Conservation (phyloP, 2,797 vertebrate species). For the Falco columbarius region DNA sequence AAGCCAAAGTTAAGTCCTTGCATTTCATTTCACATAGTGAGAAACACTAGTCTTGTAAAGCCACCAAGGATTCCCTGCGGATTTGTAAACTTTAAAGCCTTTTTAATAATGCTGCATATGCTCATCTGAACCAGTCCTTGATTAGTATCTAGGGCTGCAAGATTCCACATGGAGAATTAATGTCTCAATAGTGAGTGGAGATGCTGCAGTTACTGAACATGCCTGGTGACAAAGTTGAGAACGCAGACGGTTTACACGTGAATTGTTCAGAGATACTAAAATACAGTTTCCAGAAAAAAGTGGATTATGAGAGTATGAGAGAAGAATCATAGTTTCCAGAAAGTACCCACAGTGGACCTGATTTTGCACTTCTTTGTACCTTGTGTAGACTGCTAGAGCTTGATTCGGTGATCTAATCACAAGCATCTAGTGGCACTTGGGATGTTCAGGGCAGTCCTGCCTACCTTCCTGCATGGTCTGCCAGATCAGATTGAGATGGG, state of each 20-base stretch:
- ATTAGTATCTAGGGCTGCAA: neutral
- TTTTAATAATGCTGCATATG: neutral
- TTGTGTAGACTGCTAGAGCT: neutral
- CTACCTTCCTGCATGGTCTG: neutral
- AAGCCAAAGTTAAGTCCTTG: neutral
- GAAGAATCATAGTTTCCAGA: neutral
- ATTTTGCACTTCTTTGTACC: neutral
- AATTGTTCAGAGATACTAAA: neutral
- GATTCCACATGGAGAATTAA: neutral
- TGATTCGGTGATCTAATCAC: neutral
- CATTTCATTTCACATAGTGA: neutral
- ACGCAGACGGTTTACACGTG: neutral
- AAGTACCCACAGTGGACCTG: neutral
- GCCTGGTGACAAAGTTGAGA: neutral
- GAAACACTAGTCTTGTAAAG: neutral
- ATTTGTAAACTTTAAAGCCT: neutral
- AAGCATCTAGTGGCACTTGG: neutral
- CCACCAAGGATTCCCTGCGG: neutral
- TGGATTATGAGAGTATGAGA: rapidly evolving
- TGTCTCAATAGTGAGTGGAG: neutral
- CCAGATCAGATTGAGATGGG: neutral
- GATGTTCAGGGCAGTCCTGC: neutral
- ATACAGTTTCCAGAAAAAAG: neutral
- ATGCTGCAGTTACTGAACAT: neutral
- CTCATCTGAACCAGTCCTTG: neutral